phyloP scores from a whole-genome alignment of 30 jellyfish, hydroid and myxozoan species.

The Chironex yamaguchii region DNA sequence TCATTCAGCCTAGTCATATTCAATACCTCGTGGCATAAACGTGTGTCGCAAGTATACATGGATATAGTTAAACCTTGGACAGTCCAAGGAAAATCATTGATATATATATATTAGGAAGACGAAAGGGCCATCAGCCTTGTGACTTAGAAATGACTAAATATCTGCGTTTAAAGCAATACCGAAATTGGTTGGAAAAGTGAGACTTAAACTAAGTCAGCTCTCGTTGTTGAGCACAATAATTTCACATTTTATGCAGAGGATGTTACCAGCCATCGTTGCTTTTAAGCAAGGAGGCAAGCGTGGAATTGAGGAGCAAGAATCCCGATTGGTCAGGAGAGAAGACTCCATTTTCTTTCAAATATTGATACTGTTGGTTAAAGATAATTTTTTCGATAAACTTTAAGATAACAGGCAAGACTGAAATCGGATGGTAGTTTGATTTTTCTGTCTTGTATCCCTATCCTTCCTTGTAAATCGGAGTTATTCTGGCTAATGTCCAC shows the following conservation, averaged over 20 bases:
- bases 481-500: conserved; percentile 46
- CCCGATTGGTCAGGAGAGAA: conserved; percentile 33
- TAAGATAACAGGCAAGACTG: too few species aligned
- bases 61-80: conserved; percentile 5
- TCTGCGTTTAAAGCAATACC: background rate
- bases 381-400: too few species aligned
- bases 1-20: conserved; percentile 29
- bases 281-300: conserved; percentile 10
- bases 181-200: background rate
- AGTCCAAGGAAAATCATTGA: conserved; percentile 10
- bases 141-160: too few species aligned
- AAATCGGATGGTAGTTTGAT: too few species aligned
- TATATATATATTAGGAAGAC: background rate
- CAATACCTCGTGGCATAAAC: background rate
- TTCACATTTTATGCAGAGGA: conserved; percentile 14
- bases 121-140: background rate
- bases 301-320: conserved; percentile 15
- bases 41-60: conserved; percentile 38
- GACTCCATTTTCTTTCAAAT: conserved; percentile 12
- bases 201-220: conserved; percentile 7
- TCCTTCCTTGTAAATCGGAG: conserved; percentile 33
- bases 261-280: conserved; percentile 54
- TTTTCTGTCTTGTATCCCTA: conserved; percentile 2
- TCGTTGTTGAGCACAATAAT: background rate
- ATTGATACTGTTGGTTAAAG: conserved; percentile 33